Percentiles rank a stretch among this genome's conserved stretches.
These are phyloP conservation scores for Harpalus rubripes DNA, from an alignment of 2,888 invertebrate species.

Conservation along the genomic window DNA sequence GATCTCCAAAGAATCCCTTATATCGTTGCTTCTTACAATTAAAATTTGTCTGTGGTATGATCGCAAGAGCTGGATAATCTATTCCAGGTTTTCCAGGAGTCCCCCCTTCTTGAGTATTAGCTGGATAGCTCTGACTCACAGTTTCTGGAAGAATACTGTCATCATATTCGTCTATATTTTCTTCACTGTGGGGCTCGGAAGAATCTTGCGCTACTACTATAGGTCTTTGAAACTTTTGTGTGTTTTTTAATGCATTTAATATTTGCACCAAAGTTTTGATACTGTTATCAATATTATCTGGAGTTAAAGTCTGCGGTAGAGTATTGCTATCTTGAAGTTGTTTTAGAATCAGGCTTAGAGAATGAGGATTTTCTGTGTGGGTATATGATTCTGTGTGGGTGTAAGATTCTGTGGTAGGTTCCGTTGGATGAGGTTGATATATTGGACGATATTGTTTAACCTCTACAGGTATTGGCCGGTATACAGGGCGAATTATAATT, in stretches of 20 bases:
- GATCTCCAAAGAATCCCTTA: constrained; percentile 94
- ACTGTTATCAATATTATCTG: constrained; percentile 88
- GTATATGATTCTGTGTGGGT: constrained; percentile 46
- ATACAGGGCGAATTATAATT: constrained; percentile 68
- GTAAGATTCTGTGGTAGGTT: constrained; percentile 23
- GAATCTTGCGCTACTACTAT: constrained; percentile 75
- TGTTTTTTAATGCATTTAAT: constrained; percentile 83
- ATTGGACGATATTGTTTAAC: constrained; percentile 55
- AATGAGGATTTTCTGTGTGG: constrained; percentile 72
- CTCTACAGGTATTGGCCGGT: constrained; percentile 68
- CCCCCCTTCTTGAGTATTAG: constrained; percentile 80
- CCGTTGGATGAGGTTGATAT: constrained; percentile 30
- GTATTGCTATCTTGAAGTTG: constrained; percentile 87
- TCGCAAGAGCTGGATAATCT: constrained; percentile 89
- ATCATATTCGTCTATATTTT: constrained; percentile 72
- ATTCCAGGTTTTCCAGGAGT: constrained; percentile 86
- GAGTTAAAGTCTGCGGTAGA: constrained; percentile 86
- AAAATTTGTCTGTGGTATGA: constrained; percentile 88
- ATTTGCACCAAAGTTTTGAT: constrained; percentile 88
- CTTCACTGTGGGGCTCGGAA: constrained; percentile 70
- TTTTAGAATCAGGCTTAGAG: constrained; percentile 82
- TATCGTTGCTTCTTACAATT: constrained; percentile 91
- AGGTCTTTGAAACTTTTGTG: constrained; percentile 76
- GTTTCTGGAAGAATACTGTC: constrained; percentile 72
- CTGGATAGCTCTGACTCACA: constrained; percentile 74